phyloP scores from a whole-genome alignment of 2,113 vertebrate genomes.

The Brachyistius frenatus region DNA sequence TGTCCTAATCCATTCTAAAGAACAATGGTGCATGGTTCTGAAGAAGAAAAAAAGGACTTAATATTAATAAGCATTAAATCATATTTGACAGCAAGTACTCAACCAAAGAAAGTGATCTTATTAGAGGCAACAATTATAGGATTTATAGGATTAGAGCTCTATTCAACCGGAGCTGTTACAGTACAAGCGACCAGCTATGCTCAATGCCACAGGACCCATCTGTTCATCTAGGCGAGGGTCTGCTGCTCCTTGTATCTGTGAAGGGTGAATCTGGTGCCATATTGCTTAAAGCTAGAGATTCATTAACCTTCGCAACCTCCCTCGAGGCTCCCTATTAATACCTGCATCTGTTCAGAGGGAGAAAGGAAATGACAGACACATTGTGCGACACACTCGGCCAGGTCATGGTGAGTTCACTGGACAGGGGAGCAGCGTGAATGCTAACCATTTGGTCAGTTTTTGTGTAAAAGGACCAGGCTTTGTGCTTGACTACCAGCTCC shows the following conservation, averaged over 20 bases:
- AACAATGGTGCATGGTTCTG: slow-evolving; percentile 12
- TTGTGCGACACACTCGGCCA: slow-evolving; percentile 28
- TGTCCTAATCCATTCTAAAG: slow-evolving; percentile 28
- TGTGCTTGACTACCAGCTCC: slow-evolving; percentile 20
- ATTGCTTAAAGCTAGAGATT: slow-evolving; percentile 77
- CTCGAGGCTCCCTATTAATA: slow-evolving; percentile 69
- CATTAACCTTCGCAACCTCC: slow-evolving; percentile 74
- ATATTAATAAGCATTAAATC: slow-evolving; percentile 53
- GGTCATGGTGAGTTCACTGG: slow-evolving; percentile 65
- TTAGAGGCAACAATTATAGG: slow-evolving; percentile 40
- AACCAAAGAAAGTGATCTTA: slow-evolving; percentile 35
- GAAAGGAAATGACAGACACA: slow-evolving; percentile 46
- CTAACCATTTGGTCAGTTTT: slow-evolving; percentile 33
- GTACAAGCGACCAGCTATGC: slow-evolving; percentile 20
- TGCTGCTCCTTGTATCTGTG: slow-evolving; percentile 57
- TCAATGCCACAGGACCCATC: slow-evolving; percentile 65
- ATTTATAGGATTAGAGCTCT: slow-evolving; percentile 37
- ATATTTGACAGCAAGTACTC: slow-evolving; percentile 46
- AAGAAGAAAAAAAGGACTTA: slow-evolving; percentile 25
- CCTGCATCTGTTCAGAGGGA: slow-evolving; percentile 74
- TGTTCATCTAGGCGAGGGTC: slow-evolving; percentile 60
- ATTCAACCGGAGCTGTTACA: slow-evolving; percentile 37
- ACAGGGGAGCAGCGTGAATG: slow-evolving; percentile 34
- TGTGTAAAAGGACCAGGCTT: slow-evolving; percentile 27
- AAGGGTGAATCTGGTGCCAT: slow-evolving; percentile 71